Percentiles rank a stretch among this genome's conserved stretches.
These are phyloP conservation scores for Mirounga angustirostris DNA, from an alignment of 2,113 vertebrate genomes.

Conservation along the genomic window DNA sequence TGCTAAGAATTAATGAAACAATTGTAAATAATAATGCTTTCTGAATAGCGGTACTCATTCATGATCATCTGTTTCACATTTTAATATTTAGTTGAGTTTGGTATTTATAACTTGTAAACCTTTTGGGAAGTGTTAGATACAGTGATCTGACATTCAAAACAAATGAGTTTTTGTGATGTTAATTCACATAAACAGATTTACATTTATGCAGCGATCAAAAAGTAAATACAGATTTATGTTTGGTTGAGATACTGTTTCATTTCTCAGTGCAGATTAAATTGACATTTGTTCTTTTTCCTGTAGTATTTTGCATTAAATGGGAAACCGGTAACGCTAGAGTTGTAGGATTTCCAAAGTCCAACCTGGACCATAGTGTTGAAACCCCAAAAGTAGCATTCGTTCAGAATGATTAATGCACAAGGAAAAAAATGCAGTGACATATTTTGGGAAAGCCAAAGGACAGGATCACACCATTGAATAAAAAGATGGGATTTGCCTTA, in stretches of 20 bases:
- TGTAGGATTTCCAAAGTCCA: not conserved
- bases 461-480: not conserved
- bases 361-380: not conserved
- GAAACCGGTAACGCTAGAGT: not conserved
- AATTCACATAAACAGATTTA: not conserved
- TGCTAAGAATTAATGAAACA: not conserved
- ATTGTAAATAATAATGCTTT: not conserved
- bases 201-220: not conserved
- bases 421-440: not conserved
- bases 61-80: constrained; percentile 2
- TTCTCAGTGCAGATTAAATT: not conserved
- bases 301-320: not conserved
- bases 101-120: not conserved
- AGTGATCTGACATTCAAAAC: not conserved
- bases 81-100: constrained; percentile 13
- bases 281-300: not conserved
- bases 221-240: not conserved
- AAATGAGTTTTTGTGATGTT: not conserved
- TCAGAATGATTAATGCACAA: not conserved
- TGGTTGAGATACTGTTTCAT: not conserved
- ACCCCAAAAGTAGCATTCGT: not conserved
- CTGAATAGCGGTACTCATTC: not conserved
- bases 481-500: not conserved
- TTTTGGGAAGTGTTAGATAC: not conserved
- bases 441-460: not conserved